A percentile compares a stretch with the other conserved stretches of the same genome.
These are phyloP conservation scores for Cercocebus atys DNA, from an alignment of 2,113 vertebrate genomes.

Conservation along the genomic window DNA sequence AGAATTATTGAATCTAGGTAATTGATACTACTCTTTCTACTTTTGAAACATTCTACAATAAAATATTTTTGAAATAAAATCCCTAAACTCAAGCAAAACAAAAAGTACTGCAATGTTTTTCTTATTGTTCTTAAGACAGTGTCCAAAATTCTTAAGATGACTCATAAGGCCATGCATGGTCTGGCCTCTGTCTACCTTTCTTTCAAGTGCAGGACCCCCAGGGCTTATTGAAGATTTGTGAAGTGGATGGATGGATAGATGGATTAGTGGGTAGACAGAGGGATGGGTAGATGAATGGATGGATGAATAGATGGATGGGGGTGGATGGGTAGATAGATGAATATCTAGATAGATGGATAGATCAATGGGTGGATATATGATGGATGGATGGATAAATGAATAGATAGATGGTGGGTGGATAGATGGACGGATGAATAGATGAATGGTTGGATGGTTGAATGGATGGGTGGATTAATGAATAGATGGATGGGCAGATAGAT, in stretches of 20 bases:
- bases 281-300: background rate
- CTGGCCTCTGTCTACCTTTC: background rate
- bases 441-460: no score
- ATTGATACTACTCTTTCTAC: background rate
- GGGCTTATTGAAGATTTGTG: background rate
- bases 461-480: no score
- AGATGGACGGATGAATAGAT: background rate
- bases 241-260: background rate
- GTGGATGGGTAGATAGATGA: background rate
- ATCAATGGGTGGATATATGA: background rate
- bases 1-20: background rate
- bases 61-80: background rate
- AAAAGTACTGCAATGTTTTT: background rate
- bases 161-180: background rate
- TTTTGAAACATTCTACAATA: background rate
- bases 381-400: background rate
- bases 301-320: background rate
- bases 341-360: background rate
- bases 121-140: background rate
- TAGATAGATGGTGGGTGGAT: background rate
- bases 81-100: background rate
- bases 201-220: background rate
- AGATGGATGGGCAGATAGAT: no score
- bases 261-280: background rate
- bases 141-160: background rate